Conservation (phyloP, 2,888 invertebrate species). For the Eilema depressum region DNA sequence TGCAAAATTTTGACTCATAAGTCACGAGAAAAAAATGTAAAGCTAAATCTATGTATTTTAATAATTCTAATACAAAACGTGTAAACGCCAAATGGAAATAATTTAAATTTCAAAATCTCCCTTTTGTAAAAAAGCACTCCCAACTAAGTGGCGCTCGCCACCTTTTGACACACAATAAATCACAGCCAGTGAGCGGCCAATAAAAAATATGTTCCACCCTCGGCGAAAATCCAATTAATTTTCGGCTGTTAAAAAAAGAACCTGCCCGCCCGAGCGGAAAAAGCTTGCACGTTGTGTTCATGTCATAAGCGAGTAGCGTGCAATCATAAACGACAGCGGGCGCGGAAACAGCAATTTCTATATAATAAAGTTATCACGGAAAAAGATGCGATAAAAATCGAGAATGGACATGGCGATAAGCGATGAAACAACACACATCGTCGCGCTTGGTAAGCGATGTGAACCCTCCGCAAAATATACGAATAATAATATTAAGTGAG, state of each 20-base stretch:
- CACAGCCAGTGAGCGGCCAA: slow-evolving; percentile 84
- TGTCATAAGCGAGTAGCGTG: slow-evolving; percentile 53
- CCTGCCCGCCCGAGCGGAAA: slow-evolving; percentile 80
- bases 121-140: slow-evolving; percentile 77
- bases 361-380: slow-evolving; percentile 24
- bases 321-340: slow-evolving; percentile 45
- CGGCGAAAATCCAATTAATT: slow-evolving; percentile 87
- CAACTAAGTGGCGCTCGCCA: slow-evolving; percentile 85
- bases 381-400: slow-evolving; percentile 26
- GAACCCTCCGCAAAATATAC: slow-evolving; percentile 62
- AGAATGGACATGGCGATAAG: slow-evolving; percentile 42
- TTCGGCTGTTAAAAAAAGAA: slow-evolving; percentile 84
- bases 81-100: slow-evolving; percentile 60
- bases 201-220: slow-evolving; percentile 87
- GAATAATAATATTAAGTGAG: slow-evolving; percentile 83
- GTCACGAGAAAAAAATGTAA: background rate
- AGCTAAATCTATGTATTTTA: slow-evolving; percentile 37
- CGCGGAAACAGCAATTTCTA: slow-evolving; percentile 32
- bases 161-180: slow-evolving; percentile 87
- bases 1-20: background rate
- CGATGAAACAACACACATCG: slow-evolving; percentile 48
- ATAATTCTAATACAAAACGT: slow-evolving; percentile 40
- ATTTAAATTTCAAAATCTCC: slow-evolving; percentile 71
- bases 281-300: slow-evolving; percentile 65
- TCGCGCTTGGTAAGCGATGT: slow-evolving; percentile 36